Percentiles rank a stretch among this genome's conserved stretches.
These are phyloP conservation scores for Myopa tessellatipennis DNA, from an alignment of 2,888 invertebrate genomes.

Conservation along the genomic window DNA sequence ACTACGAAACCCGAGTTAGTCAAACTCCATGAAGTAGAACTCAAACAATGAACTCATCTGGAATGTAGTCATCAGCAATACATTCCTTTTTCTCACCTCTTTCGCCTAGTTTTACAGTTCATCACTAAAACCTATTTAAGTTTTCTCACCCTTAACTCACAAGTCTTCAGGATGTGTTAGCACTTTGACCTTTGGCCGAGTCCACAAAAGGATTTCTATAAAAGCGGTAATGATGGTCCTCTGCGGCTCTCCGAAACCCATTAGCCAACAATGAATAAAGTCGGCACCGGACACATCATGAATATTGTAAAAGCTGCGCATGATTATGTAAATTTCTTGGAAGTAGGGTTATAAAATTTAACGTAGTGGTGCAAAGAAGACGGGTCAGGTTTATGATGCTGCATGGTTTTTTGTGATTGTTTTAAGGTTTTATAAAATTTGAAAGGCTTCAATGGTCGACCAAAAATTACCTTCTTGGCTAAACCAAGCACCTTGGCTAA, in stretches of 20 bases:
- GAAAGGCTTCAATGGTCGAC: background rate
- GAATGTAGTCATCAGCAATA: too few species aligned
- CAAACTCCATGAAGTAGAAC: too few species aligned
- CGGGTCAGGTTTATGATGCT: background rate
- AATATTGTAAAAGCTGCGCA: constrained; percentile 43
- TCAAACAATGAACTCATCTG: too few species aligned
- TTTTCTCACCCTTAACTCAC: background rate
- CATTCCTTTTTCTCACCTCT: too few species aligned
- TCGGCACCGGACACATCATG: constrained; percentile 38
- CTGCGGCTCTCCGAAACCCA: constrained; percentile 23
- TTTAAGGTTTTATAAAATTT: background rate
- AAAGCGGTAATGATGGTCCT: background rate
- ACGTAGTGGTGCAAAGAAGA: constrained; percentile 8
- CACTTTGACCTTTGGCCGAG: background rate
- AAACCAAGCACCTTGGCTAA: too few species aligned
- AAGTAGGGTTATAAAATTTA: constrained; percentile 24
- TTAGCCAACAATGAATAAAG: constrained; percentile 44
- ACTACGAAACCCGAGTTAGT: too few species aligned
- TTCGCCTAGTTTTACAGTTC: too few species aligned
- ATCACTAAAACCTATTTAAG: background rate
- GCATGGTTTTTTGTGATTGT: background rate
- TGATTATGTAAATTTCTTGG: constrained; percentile 45
- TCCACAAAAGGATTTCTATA: background rate
- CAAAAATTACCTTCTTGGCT: background rate
- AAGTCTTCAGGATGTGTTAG: background rate